Evolutionary conservation across 2,113 vertebrate genomes (phyloP), one percentile per base, ranked within the genome.

Genomic region (Microcebus lehilahytsara): DNA sequence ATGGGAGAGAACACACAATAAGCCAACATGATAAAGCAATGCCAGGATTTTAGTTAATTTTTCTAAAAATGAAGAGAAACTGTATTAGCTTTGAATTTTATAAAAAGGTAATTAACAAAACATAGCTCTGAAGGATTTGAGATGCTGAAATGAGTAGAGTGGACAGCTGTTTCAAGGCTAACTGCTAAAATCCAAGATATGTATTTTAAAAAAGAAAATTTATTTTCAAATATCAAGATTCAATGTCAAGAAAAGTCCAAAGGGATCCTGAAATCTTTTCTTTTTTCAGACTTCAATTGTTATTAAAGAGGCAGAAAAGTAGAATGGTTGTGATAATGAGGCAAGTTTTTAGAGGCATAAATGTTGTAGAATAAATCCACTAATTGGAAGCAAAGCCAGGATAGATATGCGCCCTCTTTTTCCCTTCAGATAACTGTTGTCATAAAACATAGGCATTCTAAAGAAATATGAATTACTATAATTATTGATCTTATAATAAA

Each of bases 61-160:
- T 62, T 91, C 92, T 72, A 87, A 78, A 86, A 93, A 83, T 27
- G 46, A 89, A 25, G 83, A 97, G 93, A 90, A 49, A 12, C n/a
- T 53, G 5, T 89, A 25, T 19, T 75, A 89, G 72, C 13, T 46
- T 85, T 84, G 37, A 80, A 42, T 97, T 90, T 75, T 92, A 74
- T 46, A 96, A 25, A 96, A 4, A 32, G 56, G 37, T 84, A 96
- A 91, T 89, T 97, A 97, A 96, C 69, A 93, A 84, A 74, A 97
- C n/a, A 86, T 22, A 85, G 84, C 62, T 95, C 49, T 37, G 32
- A 95, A 94, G 49, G 42, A 34, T 9, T 17, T 11, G 11, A 49
- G 69, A 60, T 64, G 7, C 32, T 77, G 46, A 79, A 89, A 78
- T 66, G 56, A 49, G 56, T 0, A 17, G 17, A 79, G 12, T 2